These are phyloP conservation scores for Brachirus orientalis DNA, from an alignment of 2,113 vertebrate species.

Conservation along the genomic window DNA sequence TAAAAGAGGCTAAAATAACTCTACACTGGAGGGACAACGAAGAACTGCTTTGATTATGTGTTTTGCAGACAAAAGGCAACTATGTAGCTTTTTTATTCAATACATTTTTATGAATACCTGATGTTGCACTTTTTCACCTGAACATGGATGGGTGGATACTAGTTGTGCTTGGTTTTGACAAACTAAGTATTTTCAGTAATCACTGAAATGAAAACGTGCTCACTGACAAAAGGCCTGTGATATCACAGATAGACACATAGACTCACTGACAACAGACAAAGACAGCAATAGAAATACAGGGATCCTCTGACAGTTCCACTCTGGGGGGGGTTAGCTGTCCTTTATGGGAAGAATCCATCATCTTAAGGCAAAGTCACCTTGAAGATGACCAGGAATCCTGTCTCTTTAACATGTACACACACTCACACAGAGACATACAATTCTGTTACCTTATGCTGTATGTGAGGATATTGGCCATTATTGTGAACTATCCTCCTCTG, in stretches of 20 bases:
- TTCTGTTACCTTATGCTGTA: no score
- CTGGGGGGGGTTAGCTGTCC: no score
- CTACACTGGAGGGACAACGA: no score
- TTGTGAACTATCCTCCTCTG: no score
- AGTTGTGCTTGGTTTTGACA: background rate
- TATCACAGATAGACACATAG: no score
- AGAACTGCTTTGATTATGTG: background rate
- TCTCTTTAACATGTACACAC: background rate
- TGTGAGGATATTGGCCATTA: no score
- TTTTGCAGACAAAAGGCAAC: background rate
- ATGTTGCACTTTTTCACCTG: constrained; percentile 10
- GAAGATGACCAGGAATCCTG: constrained; percentile 4
- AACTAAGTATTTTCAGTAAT: background rate
- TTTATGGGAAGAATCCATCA: constrained; percentile 36
- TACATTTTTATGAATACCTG: background rate
- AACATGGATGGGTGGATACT: background rate
- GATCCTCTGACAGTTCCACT: background rate
- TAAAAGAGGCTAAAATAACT: background rate
- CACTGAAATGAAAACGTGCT: background rate
- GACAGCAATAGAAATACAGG: background rate
- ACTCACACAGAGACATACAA: no score
- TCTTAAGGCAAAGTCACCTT: constrained; percentile 57
- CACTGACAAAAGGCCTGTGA: no score
- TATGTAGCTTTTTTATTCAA: background rate
- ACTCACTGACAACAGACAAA: no score